phyloP scores from a whole-genome alignment of 2,888 invertebrate genomes.

The Bhutanitis thaidina region DNA sequence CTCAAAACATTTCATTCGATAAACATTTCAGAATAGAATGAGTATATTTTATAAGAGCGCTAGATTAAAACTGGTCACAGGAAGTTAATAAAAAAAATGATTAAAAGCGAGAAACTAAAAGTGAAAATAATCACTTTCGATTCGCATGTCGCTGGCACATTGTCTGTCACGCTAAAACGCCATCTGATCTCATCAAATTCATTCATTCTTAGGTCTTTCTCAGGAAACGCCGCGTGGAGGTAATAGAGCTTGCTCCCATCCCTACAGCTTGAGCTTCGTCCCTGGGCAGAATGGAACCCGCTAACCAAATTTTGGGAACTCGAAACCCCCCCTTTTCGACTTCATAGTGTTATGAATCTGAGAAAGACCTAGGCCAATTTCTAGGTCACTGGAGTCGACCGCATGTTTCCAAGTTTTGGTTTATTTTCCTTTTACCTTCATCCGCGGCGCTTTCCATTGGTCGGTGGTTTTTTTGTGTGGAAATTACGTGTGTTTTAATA shows the following conservation, averaged over 20 bases:
- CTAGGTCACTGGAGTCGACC: conserved; percentile 73
- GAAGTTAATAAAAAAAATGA: conserved; percentile 20
- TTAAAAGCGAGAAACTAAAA: conserved; percentile 27
- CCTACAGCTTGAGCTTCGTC: conserved; percentile 67
- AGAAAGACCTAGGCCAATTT: conserved; percentile 76
- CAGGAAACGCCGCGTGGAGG: conserved; percentile 74
- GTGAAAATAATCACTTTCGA: conserved; percentile 45
- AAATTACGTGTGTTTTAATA: conserved; percentile 33
- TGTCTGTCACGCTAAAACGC: conserved; percentile 49
- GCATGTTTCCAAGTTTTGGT: conserved; percentile 80
- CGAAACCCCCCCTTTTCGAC: conserved; percentile 25
- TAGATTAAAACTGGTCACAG: neutral
- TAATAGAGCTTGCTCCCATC: conserved; percentile 64
- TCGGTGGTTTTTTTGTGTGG: conserved; percentile 46
- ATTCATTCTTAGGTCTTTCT: conserved; percentile 79
- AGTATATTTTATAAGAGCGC: neutral
- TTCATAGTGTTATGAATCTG: conserved; percentile 46
- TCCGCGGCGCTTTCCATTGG: conserved; percentile 60
- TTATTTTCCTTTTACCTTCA: conserved; percentile 57
- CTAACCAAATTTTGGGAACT: conserved; percentile 74
- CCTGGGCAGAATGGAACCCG: conserved; percentile 63
- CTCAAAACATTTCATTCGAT: neutral
- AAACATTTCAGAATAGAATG: no score
- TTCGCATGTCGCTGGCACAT: conserved; percentile 70
- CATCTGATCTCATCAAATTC: conserved; percentile 71